phyloP scores from a whole-genome alignment of 2,797 vertebrate species.

The Echiichthys vipera region DNA sequence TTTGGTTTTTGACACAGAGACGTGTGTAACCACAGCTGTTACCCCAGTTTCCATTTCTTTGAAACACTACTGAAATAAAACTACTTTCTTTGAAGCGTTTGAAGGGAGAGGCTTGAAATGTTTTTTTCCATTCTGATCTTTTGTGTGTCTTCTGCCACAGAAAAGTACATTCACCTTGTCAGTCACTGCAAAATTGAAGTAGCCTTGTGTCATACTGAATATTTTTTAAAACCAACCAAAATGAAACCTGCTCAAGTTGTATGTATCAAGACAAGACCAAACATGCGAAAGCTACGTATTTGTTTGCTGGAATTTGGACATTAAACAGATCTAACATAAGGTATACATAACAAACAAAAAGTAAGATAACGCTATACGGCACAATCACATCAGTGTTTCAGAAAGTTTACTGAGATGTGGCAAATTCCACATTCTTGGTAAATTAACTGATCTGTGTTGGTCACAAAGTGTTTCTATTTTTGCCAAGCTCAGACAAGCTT shows the following conservation, averaged over 20 bases:
- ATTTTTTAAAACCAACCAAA: conserved; percentile 24
- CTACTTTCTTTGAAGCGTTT: conserved; percentile 54
- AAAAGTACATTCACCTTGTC: conserved; percentile 68
- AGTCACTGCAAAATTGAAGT: conserved; percentile 40
- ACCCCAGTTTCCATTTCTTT: conserved; percentile 64
- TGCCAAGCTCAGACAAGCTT: conserved; percentile 56
- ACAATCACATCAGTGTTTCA: conserved; percentile 38
- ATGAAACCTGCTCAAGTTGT: conserved; percentile 12
- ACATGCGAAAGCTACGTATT: conserved; percentile 61
- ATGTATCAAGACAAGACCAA: conserved; percentile 30
- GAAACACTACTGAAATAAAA: conserved; percentile 72
- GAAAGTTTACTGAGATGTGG: conserved; percentile 47
- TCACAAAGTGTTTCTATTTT: conserved; percentile 71
- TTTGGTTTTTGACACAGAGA: conserved; percentile 38
- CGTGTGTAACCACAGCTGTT: conserved; percentile 50
- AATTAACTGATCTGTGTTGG: conserved; percentile 71
- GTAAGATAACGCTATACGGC: conserved; percentile 17
- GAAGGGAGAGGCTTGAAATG: conserved; percentile 32
- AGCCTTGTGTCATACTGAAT: conserved; percentile 31
- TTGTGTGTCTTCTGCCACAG: conserved; percentile 38
- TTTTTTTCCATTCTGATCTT: conserved; percentile 34
- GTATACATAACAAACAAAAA: conserved; percentile 26
- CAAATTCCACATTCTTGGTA: conserved; percentile 48
- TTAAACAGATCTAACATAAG: conserved; percentile 22
- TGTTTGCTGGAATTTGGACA: conserved; percentile 1